Evolutionary conservation across 2,113 vertebrate species (phyloP).

Genomic region (Nanorana parkeri): DNA sequence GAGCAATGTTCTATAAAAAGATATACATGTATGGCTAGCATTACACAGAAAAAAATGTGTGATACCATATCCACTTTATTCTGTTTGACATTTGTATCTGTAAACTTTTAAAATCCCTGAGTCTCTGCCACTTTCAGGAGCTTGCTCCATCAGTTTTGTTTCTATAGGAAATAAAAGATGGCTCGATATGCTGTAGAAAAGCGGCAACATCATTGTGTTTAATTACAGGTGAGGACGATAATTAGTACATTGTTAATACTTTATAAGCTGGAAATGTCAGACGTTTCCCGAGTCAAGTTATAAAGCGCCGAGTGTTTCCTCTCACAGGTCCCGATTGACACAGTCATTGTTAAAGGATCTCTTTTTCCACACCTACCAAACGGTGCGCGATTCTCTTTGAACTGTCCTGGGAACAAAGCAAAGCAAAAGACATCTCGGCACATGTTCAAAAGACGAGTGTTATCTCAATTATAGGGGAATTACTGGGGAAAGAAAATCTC

Average conservation of each 20-base stretch:
- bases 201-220: not conserved
- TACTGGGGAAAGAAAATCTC: not conserved
- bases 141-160: too few relatives aligned
- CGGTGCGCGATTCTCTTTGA: slow-evolving; percentile 22
- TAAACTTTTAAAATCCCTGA: too few relatives aligned
- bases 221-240: slow-evolving; percentile 20
- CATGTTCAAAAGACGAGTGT: slow-evolving; percentile 39
- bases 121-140: too few relatives aligned
- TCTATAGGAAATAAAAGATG: not conserved
- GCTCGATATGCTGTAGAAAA: not conserved
- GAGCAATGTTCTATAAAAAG: too few relatives aligned
- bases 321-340: slow-evolving; percentile 19
- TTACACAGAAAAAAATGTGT: too few relatives aligned
- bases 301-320: slow-evolving; percentile 6
- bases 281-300: not conserved
- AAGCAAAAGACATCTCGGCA: slow-evolving; percentile 4
- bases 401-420: slow-evolving; percentile 30
- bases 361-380: slow-evolving; percentile 11
- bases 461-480: slow-evolving; percentile 37
- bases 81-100: too few relatives aligned
- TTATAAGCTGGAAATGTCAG: slow-evolving; percentile 24
- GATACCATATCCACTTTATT: too few relatives aligned
- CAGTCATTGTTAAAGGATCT: slow-evolving; percentile 38
- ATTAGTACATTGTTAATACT: slow-evolving; percentile 7
- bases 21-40: too few relatives aligned